Percentiles rank a stretch among this genome's conserved stretches.
These are phyloP conservation scores for Tetranychus piercei DNA, from an alignment of 2,888 invertebrate genomes.

Conservation along the genomic window DNA sequence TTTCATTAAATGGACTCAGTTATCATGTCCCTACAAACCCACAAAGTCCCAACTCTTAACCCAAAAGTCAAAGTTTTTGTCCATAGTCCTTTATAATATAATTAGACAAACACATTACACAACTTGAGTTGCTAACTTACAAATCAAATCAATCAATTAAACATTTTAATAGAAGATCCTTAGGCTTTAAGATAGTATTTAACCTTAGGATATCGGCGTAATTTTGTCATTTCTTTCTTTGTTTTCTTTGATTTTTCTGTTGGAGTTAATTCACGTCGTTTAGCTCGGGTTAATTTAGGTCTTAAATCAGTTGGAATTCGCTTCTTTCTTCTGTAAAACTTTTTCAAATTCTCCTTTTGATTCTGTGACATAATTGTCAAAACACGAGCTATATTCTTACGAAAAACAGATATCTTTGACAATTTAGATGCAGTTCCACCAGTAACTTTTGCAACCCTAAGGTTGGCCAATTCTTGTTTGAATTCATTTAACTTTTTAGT, in stretches of 20 bases:
- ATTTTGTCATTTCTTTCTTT: slow-evolving; percentile 46
- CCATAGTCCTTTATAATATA: background rate
- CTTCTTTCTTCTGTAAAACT: slow-evolving; percentile 70
- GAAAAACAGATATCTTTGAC: slow-evolving; percentile 90
- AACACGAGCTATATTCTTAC: slow-evolving; percentile 93
- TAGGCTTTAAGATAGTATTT: slow-evolving; percentile 47
- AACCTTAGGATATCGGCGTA: background rate
- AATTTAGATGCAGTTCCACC: slow-evolving; percentile 96
- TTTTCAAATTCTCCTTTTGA: slow-evolving; percentile 88
- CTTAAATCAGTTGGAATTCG: slow-evolving; percentile 54
- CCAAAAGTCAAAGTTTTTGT: too few species aligned
- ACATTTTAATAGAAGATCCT: slow-evolving; percentile 31
- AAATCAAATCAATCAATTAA: background rate
- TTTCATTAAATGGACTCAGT: too few species aligned
- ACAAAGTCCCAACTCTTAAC: too few species aligned
- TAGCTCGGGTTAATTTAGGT: slow-evolving; percentile 87
- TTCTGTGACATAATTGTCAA: slow-evolving; percentile 96
- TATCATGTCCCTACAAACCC: too few species aligned
- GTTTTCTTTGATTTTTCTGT: slow-evolving; percentile 71
- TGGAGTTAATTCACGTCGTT: slow-evolving; percentile 70
- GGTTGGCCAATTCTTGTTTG: slow-evolving; percentile 81
- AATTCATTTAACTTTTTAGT: slow-evolving; percentile 90
- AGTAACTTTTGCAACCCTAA: slow-evolving; percentile 86
- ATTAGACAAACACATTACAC: background rate
- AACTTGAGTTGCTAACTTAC: background rate